Conservation (phyloP, 2,113 vertebrate species). For the Phylloscopus trochiloides region DNA sequence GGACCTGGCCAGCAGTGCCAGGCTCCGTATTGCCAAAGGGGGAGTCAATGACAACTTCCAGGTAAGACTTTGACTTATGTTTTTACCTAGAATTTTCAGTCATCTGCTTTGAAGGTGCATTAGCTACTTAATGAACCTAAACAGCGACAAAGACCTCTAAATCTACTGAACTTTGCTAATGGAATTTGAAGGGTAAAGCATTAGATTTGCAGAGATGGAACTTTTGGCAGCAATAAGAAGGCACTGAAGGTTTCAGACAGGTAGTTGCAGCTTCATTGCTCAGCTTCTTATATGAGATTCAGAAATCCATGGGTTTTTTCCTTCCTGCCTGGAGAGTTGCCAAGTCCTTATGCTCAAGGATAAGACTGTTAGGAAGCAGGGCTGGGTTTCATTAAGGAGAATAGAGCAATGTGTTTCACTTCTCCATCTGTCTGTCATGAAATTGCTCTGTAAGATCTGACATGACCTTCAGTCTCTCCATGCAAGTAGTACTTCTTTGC, state of each 20-base stretch:
- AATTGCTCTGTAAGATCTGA: neutral
- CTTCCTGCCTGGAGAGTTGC: neutral
- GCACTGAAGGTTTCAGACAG: neutral
- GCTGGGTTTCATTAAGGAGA: neutral
- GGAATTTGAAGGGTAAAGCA: neutral
- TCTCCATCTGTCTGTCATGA: neutral
- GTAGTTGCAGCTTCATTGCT: neutral
- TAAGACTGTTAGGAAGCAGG: neutral
- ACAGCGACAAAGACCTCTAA: neutral
- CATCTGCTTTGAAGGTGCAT: neutral
- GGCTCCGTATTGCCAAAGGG: conserved; percentile 88
- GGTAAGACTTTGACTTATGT: conserved; percentile 71
- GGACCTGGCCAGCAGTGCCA: conserved; percentile 81
- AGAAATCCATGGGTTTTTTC: neutral
- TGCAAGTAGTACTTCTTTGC: neutral
- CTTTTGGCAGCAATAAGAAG: neutral
- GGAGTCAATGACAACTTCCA: conserved; percentile 88
- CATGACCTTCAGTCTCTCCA: neutral
- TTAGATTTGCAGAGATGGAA: neutral
- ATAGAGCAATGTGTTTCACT: neutral
- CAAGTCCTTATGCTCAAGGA: neutral
- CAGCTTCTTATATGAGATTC: neutral
- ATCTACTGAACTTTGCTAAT: neutral
- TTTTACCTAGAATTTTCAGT: neutral
- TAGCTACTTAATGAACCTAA: neutral